Evolutionary conservation across 2,888 invertebrate genomes (phyloP).

Genomic region (Metopia argyrocephala): DNA sequence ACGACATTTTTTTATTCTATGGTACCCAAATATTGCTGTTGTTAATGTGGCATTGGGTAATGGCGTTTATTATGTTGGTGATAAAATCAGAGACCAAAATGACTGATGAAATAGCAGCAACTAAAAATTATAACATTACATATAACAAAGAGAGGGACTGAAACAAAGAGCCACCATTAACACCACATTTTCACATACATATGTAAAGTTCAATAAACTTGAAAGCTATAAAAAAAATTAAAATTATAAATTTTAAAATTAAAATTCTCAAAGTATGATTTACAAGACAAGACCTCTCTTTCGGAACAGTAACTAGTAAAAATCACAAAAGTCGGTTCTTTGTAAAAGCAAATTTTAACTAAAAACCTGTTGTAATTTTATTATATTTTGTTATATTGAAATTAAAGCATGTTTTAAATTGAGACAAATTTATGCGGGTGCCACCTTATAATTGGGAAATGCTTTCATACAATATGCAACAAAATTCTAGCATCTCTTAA

Average conservation of each 20-base stretch:
- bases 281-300: too few species aligned
- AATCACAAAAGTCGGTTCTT: too few species aligned
- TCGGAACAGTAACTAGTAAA: too few species aligned
- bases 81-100: neutral
- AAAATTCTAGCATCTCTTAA: too few species aligned
- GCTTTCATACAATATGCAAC: too few species aligned
- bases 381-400: too few species aligned
- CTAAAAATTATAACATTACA: too few species aligned
- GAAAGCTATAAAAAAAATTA: neutral
- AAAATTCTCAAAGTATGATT: neutral
- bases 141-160: neutral
- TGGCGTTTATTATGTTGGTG: constrained; percentile 11
- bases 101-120: constrained; percentile 12
- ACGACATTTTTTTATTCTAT: neutral
- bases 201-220: constrained; percentile 50
- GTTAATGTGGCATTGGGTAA: constrained; percentile 13
- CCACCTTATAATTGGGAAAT: too few species aligned
- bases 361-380: too few species aligned
- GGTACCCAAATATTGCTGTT: neutral
- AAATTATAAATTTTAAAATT: neutral
- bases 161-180: neutral
- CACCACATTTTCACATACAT: neutral
- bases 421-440: too few species aligned
- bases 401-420: too few species aligned
- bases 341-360: too few species aligned